Evolutionary conservation across 2,888 invertebrate species (phyloP).

Genomic region (Oxyteleia sp.): DNA sequence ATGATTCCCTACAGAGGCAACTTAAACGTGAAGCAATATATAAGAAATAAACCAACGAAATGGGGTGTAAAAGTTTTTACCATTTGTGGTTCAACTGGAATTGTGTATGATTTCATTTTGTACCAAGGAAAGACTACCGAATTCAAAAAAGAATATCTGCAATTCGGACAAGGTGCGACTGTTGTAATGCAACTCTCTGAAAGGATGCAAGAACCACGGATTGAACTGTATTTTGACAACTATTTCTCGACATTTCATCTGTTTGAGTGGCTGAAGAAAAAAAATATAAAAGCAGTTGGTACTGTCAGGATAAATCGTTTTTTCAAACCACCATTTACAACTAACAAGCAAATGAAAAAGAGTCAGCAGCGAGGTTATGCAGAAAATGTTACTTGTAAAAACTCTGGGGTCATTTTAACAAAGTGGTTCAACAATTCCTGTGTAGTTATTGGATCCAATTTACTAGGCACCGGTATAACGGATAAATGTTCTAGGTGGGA

Average conservation of each 20-base stretch:
- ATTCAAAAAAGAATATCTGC: slow-evolving; percentile 61
- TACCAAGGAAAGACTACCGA: slow-evolving; percentile 79
- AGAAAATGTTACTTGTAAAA: slow-evolving; percentile 25
- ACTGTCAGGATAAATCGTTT: slow-evolving; percentile 69
- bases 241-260: slow-evolving; percentile 67
- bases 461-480: slow-evolving; percentile 17
- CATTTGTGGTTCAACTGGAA: not conserved
- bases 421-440: slow-evolving; percentile 17
- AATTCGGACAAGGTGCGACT: slow-evolving; percentile 68
- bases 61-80: slow-evolving; percentile 34
- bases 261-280: slow-evolving; percentile 56
- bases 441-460: slow-evolving; percentile 23
- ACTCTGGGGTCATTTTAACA: slow-evolving; percentile 31
- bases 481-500: slow-evolving; percentile 19
- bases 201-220: slow-evolving; percentile 39
- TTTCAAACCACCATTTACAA: slow-evolving; percentile 37
- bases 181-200: slow-evolving; percentile 69
- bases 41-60: slow-evolving; percentile 21
- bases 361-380: slow-evolving; percentile 13
- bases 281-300: slow-evolving; percentile 50
- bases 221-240: slow-evolving; percentile 67
- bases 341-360: slow-evolving; percentile 31
- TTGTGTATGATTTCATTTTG: slow-evolving; percentile 77
- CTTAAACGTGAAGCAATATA: slow-evolving; percentile 19
- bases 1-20: slow-evolving; percentile 3